Base-by-base conservation (phyloP, 2,888 invertebrate species). In the Alsophila aescularia region DNA sequence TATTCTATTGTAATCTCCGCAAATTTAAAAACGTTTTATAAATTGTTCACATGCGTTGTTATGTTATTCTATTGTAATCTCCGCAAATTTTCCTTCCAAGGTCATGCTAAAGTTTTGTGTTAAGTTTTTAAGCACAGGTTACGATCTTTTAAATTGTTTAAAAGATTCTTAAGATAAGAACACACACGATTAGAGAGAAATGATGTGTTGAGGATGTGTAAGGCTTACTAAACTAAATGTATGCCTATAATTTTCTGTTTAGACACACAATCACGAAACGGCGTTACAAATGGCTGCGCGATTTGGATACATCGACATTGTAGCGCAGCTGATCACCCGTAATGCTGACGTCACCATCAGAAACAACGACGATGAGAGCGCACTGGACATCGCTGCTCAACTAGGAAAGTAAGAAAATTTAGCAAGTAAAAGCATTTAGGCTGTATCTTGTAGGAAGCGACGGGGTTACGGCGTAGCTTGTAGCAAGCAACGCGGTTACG, bases 351-450 rank as follows among this genome's bases (percentile, higher is more conserved):
- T 98, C 37, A 95, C 95, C 67, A 95, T 98, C 75, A 94, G 95
- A 67, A 98, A 98, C 85, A 94, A 94, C 68, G 95, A 96, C 58
- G 96, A 97, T 48, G 98, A 98, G 84, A 97, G 98, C 29, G 96
- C 98, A 0, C 91, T 99, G 73, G 99, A 99, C 84, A 93, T 99
- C 58, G 98, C 99, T 7, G 97, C 98, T 47, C 97, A 98, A 87
- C 97, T 96, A 85, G 97, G 97, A 75, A 94, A 95, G 95, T 95
- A 81, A 89, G 88, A 16, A 32, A 58, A 21, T 32, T 4, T 32
- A 32, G 12, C 12, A 32, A 32, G 29, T 2, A 2, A 29, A 9
- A n/a, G 1, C 2, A n/a, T 13, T 24, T 7, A 1, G 32, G 2
- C 13, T 13, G 32, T 32, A 13, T 4, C 1, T 12, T 13, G 32